Conservation (phyloP, 2,113 vertebrate species). For the Diadophis punctatus region DNA sequence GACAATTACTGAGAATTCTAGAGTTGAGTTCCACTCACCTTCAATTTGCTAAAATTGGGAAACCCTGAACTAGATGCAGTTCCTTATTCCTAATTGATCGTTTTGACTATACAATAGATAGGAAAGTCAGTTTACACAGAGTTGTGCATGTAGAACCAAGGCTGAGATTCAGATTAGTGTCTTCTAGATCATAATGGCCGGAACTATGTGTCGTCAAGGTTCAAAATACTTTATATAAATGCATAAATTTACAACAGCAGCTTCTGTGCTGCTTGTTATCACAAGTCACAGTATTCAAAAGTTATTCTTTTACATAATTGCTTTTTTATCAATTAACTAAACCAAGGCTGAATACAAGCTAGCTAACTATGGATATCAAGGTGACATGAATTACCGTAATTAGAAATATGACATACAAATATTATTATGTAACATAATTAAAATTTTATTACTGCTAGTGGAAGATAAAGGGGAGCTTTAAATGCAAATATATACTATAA, state of each 20-base stretch:
- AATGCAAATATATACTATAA: neutral
- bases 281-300: neutral
- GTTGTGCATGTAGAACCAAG: neutral
- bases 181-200: neutral
- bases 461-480: neutral
- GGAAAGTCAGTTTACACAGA: neutral
- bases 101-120: neutral
- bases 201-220: neutral
- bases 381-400: neutral
- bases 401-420: neutral
- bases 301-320: neutral
- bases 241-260: neutral
- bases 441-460: neutral
- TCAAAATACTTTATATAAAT: neutral
- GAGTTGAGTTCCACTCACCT: neutral
- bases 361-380: neutral
- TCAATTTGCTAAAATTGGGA: neutral
- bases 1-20: neutral
- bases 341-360: neutral
- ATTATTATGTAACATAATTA: neutral
- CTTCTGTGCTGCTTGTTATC: neutral
- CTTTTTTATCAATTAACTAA: neutral
- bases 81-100: neutral
- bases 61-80: neutral
- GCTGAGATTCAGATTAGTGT: neutral